Conservation (phyloP, 1,140 invertebrate genomes). For the Potamilus streckersoni region DNA sequence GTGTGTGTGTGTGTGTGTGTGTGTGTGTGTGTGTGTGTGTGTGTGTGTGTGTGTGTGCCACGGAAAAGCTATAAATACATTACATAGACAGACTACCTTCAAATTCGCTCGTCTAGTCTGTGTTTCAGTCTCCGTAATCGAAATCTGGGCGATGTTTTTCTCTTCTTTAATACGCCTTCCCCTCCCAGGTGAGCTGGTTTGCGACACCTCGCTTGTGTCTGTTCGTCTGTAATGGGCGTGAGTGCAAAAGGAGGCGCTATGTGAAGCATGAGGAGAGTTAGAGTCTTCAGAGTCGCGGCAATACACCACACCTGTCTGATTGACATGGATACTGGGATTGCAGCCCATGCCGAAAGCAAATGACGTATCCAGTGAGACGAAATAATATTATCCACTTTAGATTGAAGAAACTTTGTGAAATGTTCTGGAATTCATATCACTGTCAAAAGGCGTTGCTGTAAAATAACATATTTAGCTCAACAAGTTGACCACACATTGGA, state of each 20-base stretch:
- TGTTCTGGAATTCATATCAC: no score
- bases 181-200: background rate
- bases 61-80: no score
- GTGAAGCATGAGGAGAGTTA: conserved; percentile 51
- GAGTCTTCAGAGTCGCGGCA: conserved; percentile 63
- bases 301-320: conserved; percentile 62
- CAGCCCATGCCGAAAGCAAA: conserved; percentile 53
- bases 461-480: no score
- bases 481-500: no score
- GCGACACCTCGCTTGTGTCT: conserved; percentile 28
- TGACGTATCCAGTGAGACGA: no score
- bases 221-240: conserved; percentile 31
- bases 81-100: conserved; percentile 21
- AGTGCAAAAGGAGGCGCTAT: conserved; percentile 37
- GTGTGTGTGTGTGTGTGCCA: no score
- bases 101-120: conserved; percentile 8
- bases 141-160: no score
- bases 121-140: conserved; percentile 17
- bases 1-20: no score
- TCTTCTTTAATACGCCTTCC: conserved; percentile 11
- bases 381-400: no score
- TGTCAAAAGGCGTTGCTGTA: no score
- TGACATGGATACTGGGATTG: conserved; percentile 63
- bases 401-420: no score
- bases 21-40: no score